A percentile compares a stretch with the other conserved stretches of the same genome.
These are phyloP conservation scores for Acanthosepion esculentum DNA, from an alignment of 2,888 invertebrate genomes.

Conservation along the genomic window DNA sequence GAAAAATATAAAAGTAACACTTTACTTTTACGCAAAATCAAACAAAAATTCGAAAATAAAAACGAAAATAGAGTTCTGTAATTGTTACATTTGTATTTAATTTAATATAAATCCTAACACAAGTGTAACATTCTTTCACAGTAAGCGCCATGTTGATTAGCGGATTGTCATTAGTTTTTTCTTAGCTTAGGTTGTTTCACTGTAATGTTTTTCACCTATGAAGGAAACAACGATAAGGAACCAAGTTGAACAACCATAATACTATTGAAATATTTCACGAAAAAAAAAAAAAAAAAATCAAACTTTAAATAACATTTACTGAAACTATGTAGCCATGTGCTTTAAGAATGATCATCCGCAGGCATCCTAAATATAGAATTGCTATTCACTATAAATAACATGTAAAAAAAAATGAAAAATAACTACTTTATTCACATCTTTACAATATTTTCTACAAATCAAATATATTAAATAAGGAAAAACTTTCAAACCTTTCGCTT, in stretches of 20 bases:
- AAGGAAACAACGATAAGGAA: too few relatives aligned
- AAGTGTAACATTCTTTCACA: neutral
- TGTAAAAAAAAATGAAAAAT: neutral
- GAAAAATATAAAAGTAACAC: too few relatives aligned
- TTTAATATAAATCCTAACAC: neutral
- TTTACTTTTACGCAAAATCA: too few relatives aligned
- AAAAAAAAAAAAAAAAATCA: neutral
- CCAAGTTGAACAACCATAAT: neutral
- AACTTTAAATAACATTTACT: neutral
- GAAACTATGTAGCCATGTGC: neutral
- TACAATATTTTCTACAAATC: neutral
- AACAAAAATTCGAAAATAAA: too few relatives aligned
- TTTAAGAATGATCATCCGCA: neutral
- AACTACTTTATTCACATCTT: neutral
- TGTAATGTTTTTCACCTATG: neutral
- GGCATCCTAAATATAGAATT: neutral
- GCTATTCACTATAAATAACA: neutral
- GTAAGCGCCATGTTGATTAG: neutral
- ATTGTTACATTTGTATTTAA: too few relatives aligned
- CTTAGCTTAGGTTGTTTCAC: neutral
- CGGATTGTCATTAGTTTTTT: accelerated
- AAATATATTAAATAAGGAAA: neutral
- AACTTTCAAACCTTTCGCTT: neutral
- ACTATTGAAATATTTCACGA: neutral
- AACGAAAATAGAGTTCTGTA: too few relatives aligned